Evolutionary conservation across 2,797 vertebrate genomes (phyloP), one percentile per base, ranked within the genome.

Genomic region (Sebastes hubbsi): DNA sequence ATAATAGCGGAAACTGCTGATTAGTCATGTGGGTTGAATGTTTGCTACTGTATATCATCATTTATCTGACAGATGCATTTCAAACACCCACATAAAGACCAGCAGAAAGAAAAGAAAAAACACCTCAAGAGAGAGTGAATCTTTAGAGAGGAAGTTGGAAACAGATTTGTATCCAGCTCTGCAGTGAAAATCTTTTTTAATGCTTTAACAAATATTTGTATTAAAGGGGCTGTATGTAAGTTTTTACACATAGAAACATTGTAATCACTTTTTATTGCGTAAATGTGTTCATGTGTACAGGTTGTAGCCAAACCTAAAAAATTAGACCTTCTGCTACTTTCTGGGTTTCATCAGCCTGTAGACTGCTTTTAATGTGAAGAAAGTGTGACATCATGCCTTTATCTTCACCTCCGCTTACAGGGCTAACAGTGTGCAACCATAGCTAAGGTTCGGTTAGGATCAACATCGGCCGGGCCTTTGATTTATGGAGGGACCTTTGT

Each of bases 301-400:
- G 38, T 42, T 42, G 38, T 42, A 42, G 10, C 38, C 13, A 0
- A 16, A 42, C 13, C 38, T 42, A 42, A 1, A 42, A 16, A 42
- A 42, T 42, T 0, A 3, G 38, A 42, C 38, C 13, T 42, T 42
- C 5, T 0, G 1, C 2, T 0, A 42, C 1, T 42, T 42, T 16
- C 38, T 42, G 13, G 38, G 38, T 42, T 42, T 42, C 38, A 2
- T 42, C 38, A 42, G 38, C 38, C 14, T 16, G 1, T 16, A 42
- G 14, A 42, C 38, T 16, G 38, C 38, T 42, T 42, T 42, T 16
- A 42, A 42, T 42, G 38, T 42, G 38, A 16, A 42, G 0, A 42
- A 42, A 16, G 38, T 38, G 36, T 42, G 38, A 42, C 14, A 16
- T 42, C 38, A 42, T 42, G 38, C 13, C 16, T 46, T 46, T 4